Conservation (phyloP, 1,140 invertebrate genomes). For the Parapsyche elsis region DNA sequence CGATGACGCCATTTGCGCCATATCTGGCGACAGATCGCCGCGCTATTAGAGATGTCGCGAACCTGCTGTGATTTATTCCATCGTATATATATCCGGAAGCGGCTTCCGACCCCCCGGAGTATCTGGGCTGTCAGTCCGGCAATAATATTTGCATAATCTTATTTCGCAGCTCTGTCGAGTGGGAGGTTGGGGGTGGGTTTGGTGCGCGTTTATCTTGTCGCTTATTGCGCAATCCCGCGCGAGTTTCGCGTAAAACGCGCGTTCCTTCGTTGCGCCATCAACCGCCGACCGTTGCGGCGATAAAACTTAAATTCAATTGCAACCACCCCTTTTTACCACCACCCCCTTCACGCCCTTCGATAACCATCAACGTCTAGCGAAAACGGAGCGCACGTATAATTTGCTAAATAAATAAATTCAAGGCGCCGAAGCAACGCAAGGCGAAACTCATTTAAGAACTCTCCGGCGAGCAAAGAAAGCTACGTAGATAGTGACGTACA, state of each 20-base stretch:
- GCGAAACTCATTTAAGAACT: no score
- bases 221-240: not conserved
- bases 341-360: not conserved
- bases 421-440: no score
- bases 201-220: not conserved
- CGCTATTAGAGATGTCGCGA: not conserved
- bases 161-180: conserved; percentile 11
- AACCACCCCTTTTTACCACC: not conserved
- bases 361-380: not conserved
- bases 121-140: conserved; percentile 17
- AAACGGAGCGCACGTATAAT: no score
- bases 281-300: not conserved
- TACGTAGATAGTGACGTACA: no score
- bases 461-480: no score
- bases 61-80: not conserved
- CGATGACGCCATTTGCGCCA: no score
- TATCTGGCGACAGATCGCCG: no score
- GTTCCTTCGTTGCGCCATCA: not conserved
- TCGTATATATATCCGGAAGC: not conserved
- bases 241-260: not conserved
- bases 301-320: conserved; percentile 27
- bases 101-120: not conserved
- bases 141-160: conserved; percentile 45
- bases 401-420: no score
- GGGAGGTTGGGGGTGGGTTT: not conserved